Evolutionary conservation across 2,113 vertebrate species (phyloP), one percentile per base, ranked within the genome.

Genomic region (Albula goreensis): DNA sequence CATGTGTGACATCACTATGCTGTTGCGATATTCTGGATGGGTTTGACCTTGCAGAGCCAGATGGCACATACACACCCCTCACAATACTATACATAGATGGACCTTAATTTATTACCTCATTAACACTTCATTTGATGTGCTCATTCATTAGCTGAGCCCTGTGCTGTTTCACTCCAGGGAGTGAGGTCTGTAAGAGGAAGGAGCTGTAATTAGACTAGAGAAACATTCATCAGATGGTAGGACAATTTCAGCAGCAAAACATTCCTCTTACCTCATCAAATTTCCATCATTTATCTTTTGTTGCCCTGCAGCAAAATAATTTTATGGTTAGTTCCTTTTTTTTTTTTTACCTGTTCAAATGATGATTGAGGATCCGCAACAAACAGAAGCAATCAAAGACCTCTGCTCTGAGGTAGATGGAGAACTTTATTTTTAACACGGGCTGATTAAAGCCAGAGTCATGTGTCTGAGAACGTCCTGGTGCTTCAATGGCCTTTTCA

Each of bases 231-330:
- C 0, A 81, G 87, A 85, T 85, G 12, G n/a, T 79, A 50, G 50
- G 50, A 41, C 60, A 87, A 25, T 88, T 89, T 87, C 53, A 41
- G 31, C 31, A 41, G 31, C 31, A 41, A 41, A 41, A 41, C 80
- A 60, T 10, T 4, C 86, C 50, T 6, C 81, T 49, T 15, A 5
- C 74, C 80, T 78, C 63, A 8, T 49, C 49, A 83, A 86, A 51
- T 78, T 88, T 87, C 22, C 89, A 83, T 89, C 52, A 89, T 89
- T 41, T 70, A 89, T 57, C 19, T n/a, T 48, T 41, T 22, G 86
- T 81, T 79, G 22, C 51, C 11, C 25, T 7, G 25, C 22, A 51
- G 19, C 86, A 84, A 53, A 57, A 85, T 53, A 5, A 31, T 50
- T 84, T 70, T 77, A 74, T n/a, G 50, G 15, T 10, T 41, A 41